Conservation (phyloP, 1,140 invertebrate species). For the Stegodyphus dumicola region DNA sequence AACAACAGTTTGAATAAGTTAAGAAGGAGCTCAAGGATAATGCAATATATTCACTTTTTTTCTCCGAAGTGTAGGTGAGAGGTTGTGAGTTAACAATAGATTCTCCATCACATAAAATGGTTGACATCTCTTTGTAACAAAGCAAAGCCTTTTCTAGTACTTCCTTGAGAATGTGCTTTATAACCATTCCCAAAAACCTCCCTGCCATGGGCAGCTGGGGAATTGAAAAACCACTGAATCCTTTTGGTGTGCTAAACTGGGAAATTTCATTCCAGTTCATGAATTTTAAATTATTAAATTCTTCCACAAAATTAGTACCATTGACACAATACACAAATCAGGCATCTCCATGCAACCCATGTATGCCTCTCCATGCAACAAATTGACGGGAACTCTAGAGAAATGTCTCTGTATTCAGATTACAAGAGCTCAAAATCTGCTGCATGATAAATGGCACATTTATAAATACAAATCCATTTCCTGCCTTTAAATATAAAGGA, state of each 20-base stretch:
- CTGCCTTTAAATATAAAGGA: background rate
- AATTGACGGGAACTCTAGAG: constrained; percentile 66
- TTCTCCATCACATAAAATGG: background rate
- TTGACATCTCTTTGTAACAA: background rate
- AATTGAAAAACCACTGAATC: background rate
- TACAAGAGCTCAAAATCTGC: constrained; percentile 67
- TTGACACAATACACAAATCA: constrained; percentile 38
- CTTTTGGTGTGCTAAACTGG: background rate
- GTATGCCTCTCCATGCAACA: constrained; percentile 65
- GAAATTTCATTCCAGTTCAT: background rate
- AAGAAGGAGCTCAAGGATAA: too few relatives aligned
- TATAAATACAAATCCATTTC: constrained; percentile 67
- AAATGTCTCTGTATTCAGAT: constrained; percentile 64
- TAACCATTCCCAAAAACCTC: background rate
- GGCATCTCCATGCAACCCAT: too few relatives aligned
- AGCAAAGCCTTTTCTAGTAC: background rate
- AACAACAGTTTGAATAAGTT: too few relatives aligned
- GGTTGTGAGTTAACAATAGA: background rate
- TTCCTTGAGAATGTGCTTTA: background rate
- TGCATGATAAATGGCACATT: constrained; percentile 66
- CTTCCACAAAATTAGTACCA: constrained; percentile 8
- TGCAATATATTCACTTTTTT: background rate
- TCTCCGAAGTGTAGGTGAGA: background rate
- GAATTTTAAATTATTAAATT: background rate
- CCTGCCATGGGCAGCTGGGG: background rate